Evolutionary conservation across 2,888 invertebrate species (phyloP).

Genomic region (Hypsopygia costalis): DNA sequence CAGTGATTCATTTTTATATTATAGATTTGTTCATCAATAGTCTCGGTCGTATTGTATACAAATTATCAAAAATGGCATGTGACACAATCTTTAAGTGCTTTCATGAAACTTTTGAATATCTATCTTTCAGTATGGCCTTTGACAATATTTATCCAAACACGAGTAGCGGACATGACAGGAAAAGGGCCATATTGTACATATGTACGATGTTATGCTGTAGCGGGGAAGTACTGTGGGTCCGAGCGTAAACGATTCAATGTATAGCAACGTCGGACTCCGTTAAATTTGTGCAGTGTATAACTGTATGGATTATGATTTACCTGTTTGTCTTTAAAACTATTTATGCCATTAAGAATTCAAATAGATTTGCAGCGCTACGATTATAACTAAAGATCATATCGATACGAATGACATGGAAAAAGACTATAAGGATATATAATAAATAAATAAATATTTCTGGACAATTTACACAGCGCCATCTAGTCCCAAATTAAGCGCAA

Average conservation of each 20-base stretch:
- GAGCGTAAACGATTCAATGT: constrained; percentile 41
- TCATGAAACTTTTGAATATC: constrained; percentile 44
- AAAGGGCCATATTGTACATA: constrained; percentile 26
- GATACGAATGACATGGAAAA: constrained; percentile 42
- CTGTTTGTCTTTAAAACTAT: constrained; percentile 55
- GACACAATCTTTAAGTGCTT: constrained; percentile 43
- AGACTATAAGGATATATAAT: constrained; percentile 42
- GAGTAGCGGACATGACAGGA: constrained; percentile 6
- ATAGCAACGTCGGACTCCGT: constrained; percentile 36
- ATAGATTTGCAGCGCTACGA: constrained; percentile 35
- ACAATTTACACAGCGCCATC: too few species aligned
- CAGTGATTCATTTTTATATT: too few species aligned
- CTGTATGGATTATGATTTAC: constrained; percentile 38
- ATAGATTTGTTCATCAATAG: too few species aligned
- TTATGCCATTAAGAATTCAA: constrained; percentile 39
- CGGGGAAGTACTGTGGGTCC: too few species aligned
- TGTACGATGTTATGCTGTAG: too few species aligned
- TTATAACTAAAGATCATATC: too few species aligned
- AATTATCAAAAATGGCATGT: too few species aligned
- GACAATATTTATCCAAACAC: constrained; percentile 51
- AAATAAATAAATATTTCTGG: too few species aligned
- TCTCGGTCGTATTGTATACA: too few species aligned
- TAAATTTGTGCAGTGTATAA: constrained; percentile 49
- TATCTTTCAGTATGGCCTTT: constrained; percentile 47
- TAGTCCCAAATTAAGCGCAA: too few species aligned